Evolutionary conservation across 2,888 invertebrate species (phyloP).

Genomic region (Limnephilus auricula): DNA sequence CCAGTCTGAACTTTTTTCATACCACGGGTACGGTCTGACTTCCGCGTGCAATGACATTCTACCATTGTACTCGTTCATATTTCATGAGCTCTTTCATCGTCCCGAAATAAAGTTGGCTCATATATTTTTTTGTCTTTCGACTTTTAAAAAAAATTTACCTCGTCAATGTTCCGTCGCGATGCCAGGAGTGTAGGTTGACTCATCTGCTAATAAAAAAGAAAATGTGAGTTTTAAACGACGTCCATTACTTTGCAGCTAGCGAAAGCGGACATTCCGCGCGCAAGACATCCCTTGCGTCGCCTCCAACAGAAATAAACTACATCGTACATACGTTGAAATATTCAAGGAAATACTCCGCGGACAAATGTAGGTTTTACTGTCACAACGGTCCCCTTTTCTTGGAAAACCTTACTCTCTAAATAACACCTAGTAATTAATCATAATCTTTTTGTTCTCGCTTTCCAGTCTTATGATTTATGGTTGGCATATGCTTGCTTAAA

Average conservation of each 20-base stretch:
- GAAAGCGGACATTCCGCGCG: constrained; percentile 28
- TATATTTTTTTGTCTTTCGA: constrained; percentile 36
- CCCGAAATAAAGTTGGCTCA: constrained; percentile 40
- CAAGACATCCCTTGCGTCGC: neutral
- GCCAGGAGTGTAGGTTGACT: constrained; percentile 42
- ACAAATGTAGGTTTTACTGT: constrained; percentile 5
- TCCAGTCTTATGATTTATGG: neutral
- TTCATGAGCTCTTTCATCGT: neutral
- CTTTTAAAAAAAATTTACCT: constrained; percentile 26
- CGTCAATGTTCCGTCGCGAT: constrained; percentile 37
- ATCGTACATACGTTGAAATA: neutral
- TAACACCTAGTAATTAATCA: constrained; percentile 6
- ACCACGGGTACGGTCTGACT: neutral
- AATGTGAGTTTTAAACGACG: constrained; percentile 26
- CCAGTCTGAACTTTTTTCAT: neutral
- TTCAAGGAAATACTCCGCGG: constrained; percentile 22
- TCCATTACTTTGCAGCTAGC: constrained; percentile 13
- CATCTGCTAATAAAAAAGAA: constrained; percentile 25
- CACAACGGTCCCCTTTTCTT: neutral
- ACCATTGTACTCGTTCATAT: constrained; percentile 4
- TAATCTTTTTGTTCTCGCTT: neutral
- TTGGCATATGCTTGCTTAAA: neutral
- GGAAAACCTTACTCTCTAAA: constrained; percentile 25
- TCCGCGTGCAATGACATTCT: constrained; percentile 38
- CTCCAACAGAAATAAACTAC: constrained; percentile 36